Evolutionary conservation across 2,797 vertebrate genomes (phyloP).

Genomic region (Coranthus polyacanthus): DNA sequence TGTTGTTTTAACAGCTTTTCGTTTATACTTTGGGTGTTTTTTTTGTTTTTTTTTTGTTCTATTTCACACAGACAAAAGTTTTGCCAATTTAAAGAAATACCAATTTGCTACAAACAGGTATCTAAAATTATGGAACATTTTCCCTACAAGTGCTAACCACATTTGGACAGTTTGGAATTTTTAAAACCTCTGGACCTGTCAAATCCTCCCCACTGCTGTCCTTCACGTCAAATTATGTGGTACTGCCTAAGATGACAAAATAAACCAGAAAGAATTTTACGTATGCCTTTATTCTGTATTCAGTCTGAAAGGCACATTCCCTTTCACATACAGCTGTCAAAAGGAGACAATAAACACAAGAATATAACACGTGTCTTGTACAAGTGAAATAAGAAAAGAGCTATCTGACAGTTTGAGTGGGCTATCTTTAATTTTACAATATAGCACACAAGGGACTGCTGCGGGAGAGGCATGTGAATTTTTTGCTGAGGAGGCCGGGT

Average conservation of each 20-base stretch:
- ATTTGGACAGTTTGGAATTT: constrained; percentile 72
- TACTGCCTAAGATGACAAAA: constrained; percentile 62
- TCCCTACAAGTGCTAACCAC: constrained; percentile 63
- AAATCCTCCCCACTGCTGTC: constrained; percentile 68
- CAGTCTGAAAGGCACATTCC: constrained; percentile 42
- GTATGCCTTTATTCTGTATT: constrained; percentile 45
- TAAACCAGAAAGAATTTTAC: constrained; percentile 60
- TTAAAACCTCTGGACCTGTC: constrained; percentile 62
- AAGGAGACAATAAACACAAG: not conserved
- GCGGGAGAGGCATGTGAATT: constrained; percentile 42
- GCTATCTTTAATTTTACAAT: constrained; percentile 42
- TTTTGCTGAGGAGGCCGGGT: constrained; percentile 34
- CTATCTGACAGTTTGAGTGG: constrained; percentile 13
- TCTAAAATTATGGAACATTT: constrained; percentile 58
- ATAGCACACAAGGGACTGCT: constrained; percentile 44
- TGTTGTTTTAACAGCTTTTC: constrained; percentile 1
- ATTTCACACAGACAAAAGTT: constrained; percentile 12
- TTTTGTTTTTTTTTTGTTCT: too few species aligned
- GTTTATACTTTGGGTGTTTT: not conserved
- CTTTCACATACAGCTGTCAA: constrained; percentile 46
- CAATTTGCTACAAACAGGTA: constrained; percentile 51
- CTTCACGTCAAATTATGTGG: constrained; percentile 72
- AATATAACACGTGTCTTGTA: not conserved
- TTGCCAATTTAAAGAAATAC: constrained; percentile 26
- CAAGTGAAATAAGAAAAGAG: constrained; percentile 17